A percentile compares a stretch with the other conserved stretches of the same genome.
Evolutionary conservation across 2,888 invertebrate genomes (phyloP).

Genomic region (Tholera decimalis): DNA sequence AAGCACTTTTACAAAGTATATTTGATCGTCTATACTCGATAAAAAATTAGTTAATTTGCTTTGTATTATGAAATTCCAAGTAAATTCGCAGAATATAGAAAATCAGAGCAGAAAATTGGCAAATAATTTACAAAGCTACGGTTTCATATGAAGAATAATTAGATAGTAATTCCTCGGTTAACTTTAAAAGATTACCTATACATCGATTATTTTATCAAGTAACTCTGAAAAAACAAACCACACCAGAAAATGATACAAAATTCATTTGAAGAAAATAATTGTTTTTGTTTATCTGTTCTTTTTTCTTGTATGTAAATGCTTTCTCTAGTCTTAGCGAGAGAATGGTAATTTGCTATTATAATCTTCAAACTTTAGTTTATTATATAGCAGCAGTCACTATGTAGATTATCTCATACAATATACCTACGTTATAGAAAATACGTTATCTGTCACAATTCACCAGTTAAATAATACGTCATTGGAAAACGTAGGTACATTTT

Average conservation of each 20-base stretch:
- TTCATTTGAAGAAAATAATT: slow-evolving; percentile 14
- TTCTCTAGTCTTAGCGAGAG: neutral
- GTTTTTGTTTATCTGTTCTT: neutral
- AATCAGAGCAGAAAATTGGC: slow-evolving; percentile 11
- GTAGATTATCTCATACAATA: neutral
- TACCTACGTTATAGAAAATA: too few relatives aligned
- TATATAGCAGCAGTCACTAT: neutral
- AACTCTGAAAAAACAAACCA: neutral
- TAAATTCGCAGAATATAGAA: slow-evolving; percentile 5
- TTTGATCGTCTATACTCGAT: neutral
- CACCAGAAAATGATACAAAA: too few relatives aligned
- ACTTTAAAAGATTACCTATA: slow-evolving; percentile 13
- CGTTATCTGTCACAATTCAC: neutral
- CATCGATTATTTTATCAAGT: slow-evolving; percentile 1
- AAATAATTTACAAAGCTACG: slow-evolving; percentile 18
- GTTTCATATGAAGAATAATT: slow-evolving; percentile 24
- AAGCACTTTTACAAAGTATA: neutral
- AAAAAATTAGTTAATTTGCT: neutral
- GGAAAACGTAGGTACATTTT: too few relatives aligned
- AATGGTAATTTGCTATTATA: slow-evolving; percentile 1
- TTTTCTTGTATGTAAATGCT: neutral
- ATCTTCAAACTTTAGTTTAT: neutral
- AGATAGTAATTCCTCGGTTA: slow-evolving; percentile 32
- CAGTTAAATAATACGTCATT: too few relatives aligned
- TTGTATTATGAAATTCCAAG: neutral